Evolutionary conservation across 1,140 invertebrate species (phyloP).

Genomic region (Spodoptera frugiperda): DNA sequence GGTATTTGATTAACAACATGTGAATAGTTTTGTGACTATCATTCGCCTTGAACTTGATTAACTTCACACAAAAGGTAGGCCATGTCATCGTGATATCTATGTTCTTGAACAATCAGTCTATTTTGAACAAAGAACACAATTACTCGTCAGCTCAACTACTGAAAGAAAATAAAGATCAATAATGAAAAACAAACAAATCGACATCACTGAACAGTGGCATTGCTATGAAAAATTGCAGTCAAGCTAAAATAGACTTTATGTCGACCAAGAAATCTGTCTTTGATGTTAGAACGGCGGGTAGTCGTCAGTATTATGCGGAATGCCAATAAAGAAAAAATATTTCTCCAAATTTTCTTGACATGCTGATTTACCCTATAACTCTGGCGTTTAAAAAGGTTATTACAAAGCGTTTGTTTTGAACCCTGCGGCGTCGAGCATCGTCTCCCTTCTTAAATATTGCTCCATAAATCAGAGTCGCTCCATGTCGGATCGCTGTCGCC

Average conservation of each 20-base stretch:
- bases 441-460: conserved; percentile 61
- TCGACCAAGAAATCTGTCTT: background rate
- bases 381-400: conserved; percentile 43
- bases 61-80: too few relatives aligned
- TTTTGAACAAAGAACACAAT: background rate
- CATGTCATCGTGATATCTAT: too few relatives aligned
- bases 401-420: conserved; percentile 48
- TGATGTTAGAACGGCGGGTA: too few relatives aligned
- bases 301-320: conserved; percentile 17
- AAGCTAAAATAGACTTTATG: background rate
- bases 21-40: too few relatives aligned
- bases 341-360: conserved; percentile 27
- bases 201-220: background rate
- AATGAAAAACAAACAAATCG: conserved; percentile 1
- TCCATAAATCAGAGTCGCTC: conserved; percentile 65
- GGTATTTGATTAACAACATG: too few relatives aligned
- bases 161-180: background rate
- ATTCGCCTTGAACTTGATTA: too few relatives aligned
- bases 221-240: background rate
- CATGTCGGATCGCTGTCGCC: conserved; percentile 65
- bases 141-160: background rate
- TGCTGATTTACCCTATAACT: conserved; percentile 41
- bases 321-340: conserved; percentile 18
- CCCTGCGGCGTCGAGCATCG: conserved; percentile 44
- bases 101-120: background rate